Evolutionary conservation across 1,140 invertebrate species (phyloP).

Genomic region (Micrasema longulum): DNA sequence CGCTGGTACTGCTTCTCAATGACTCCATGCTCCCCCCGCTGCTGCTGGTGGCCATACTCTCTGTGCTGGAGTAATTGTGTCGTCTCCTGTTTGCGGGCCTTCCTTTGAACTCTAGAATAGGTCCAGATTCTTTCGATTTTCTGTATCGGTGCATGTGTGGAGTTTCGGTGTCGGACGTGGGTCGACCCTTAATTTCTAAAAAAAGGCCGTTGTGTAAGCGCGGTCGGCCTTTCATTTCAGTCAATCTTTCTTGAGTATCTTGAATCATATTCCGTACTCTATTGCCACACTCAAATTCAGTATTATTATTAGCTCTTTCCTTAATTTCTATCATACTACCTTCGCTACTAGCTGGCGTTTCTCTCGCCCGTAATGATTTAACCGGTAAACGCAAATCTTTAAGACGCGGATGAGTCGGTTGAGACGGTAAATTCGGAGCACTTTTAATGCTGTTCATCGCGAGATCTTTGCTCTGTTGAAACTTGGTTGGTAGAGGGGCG

Average conservation of each 20-base stretch:
- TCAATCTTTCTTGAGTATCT: constrained; percentile 64
- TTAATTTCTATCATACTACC: constrained; percentile 68
- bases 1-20: constrained; percentile 83
- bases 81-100: constrained; percentile 71
- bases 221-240: constrained; percentile 73
- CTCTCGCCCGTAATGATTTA: constrained; percentile 71
- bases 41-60: constrained; percentile 87
- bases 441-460: constrained; percentile 82
- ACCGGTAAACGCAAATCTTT: constrained; percentile 78
- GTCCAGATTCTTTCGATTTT: constrained; percentile 70
- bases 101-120: constrained; percentile 77
- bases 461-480: constrained; percentile 77
- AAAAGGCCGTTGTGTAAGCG: constrained; percentile 73
- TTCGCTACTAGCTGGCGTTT: constrained; percentile 74
- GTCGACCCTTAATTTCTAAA: constrained; percentile 77
- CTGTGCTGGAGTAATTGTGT: constrained; percentile 83
- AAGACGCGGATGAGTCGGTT: constrained; percentile 75
- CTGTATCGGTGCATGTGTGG: constrained; percentile 67
- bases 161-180: constrained; percentile 71
- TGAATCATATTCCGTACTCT: constrained; percentile 65
- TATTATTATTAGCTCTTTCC: constrained; percentile 62
- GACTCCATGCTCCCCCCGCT: constrained; percentile 88
- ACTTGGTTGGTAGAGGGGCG: constrained; percentile 82
- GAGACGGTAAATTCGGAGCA: constrained; percentile 78
- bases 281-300: constrained; percentile 64